Evolutionary conservation across 2,113 vertebrate species (phyloP).

Genomic region (Tamias sibiricus): DNA sequence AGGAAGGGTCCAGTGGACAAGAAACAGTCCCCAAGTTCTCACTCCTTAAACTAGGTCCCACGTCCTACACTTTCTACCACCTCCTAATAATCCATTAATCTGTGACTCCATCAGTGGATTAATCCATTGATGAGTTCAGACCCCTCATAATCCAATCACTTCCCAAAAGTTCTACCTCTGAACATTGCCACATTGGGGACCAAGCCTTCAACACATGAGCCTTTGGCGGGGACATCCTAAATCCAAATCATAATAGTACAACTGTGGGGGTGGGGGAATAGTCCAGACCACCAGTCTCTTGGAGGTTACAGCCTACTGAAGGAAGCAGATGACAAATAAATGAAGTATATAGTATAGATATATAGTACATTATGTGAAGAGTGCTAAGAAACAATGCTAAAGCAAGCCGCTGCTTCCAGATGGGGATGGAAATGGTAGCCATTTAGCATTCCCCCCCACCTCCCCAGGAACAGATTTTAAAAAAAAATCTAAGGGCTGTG

Average conservation of each 20-base stretch:
- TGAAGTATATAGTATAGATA: neutral
- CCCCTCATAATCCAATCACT: neutral
- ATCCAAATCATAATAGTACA: neutral
- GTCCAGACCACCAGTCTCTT: neutral
- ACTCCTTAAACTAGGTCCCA: neutral
- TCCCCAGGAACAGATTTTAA: neutral
- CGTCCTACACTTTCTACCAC: neutral
- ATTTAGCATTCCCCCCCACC: neutral
- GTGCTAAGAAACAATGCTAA: neutral
- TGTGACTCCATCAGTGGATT: neutral
- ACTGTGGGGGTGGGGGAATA: neutral
- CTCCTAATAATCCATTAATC: neutral
- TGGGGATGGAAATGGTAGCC: neutral
- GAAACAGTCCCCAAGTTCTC: neutral
- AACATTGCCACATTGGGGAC: neutral
- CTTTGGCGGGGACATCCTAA: neutral
- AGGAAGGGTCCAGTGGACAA: neutral
- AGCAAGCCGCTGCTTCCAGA: neutral
- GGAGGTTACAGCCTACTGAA: neutral
- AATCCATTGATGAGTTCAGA: neutral
- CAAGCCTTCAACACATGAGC: neutral
- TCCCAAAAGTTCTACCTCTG: neutral
- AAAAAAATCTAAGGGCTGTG: neutral
- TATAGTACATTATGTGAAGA: neutral
- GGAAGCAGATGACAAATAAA: neutral